These are phyloP conservation scores for Vulpes lagopus DNA, from an alignment of 2,113 vertebrate genomes.

Conservation along the genomic window DNA sequence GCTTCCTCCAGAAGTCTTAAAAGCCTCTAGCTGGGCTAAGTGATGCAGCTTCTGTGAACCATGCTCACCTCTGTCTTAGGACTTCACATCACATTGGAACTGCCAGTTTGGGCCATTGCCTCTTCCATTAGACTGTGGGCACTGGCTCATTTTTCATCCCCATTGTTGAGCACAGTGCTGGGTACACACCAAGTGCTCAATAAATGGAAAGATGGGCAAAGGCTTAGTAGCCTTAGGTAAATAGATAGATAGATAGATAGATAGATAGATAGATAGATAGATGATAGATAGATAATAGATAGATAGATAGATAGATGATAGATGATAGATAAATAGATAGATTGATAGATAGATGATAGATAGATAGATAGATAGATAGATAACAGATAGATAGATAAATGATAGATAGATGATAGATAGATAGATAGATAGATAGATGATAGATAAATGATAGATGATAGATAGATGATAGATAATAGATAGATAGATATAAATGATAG, in stretches of 20 bases:
- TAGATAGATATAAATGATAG: neutral
- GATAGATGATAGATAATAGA: no score
- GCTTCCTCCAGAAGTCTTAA: neutral
- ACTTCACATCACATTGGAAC: fast-evolving
- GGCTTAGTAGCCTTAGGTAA: neutral
- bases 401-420: neutral
- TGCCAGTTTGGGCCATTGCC: neutral
- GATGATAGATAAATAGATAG: no score
- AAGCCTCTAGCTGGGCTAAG: neutral
- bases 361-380: neutral
- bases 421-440: neutral
- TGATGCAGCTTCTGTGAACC: neutral
- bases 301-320: neutral
- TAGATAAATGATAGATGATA: neutral
- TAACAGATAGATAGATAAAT: neutral
- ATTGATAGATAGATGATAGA: neutral
- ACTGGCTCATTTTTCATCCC: fast-evolving
- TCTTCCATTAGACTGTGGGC: neutral
- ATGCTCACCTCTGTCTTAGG: neutral
- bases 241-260: neutral
- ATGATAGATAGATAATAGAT: neutral
- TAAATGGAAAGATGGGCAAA: neutral
- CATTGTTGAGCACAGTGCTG: neutral
- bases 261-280: neutral
- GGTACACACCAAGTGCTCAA: neutral